Evolutionary conservation across 2,888 invertebrate species (phyloP), one percentile per base, ranked within the genome.

Genomic region (Leptopilina drosophilae): DNA sequence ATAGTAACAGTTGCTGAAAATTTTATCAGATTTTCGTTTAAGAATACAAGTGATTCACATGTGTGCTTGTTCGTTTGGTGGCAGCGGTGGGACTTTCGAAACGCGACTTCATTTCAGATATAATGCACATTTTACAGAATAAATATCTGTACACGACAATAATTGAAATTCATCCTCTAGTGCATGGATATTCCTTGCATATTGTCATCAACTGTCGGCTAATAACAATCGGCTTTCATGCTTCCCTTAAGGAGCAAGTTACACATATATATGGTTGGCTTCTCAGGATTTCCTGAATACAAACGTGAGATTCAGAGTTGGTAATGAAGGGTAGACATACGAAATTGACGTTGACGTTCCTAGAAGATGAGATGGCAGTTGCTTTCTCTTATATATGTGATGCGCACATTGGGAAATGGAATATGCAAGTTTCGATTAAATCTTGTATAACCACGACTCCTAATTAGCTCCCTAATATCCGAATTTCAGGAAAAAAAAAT

Each of bases 191-290:
- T 14, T 53, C 53, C 12, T 73, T 26, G 9, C 9, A n/a, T 53
- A 73, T 73, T 73, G 56, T 33, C 33, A 73, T 33, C 33, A 73
- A 53, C 14, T 53, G n/a, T 73, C n/a, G 26, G 53, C 9, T 26
- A 73, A 53, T 56, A 53, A 56, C 69, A 73, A 73, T 73, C n/a
- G 49, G n/a, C 69, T 73, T 69, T 33, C 53, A 33, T 53, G 33
- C 14, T 4, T 69, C 53, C n/a, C 53, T 20, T 9, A 33, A 9
- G n/a, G 5, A 73, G 26, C 56, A 7, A 73, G 53, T 73, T 73
- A 49, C 49, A 49, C 11, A 26, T 53, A 53, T 49, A 33, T 33
- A 5, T 33, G 26, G 33, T 12, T 73, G 26, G 33, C 26, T 56
- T 33, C 33, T 73, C 49, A 73, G 69, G 53, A 73, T 73, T 73